phyloP scores from a whole-genome alignment of 2,113 vertebrate species.

The Cisticola juncidis region DNA sequence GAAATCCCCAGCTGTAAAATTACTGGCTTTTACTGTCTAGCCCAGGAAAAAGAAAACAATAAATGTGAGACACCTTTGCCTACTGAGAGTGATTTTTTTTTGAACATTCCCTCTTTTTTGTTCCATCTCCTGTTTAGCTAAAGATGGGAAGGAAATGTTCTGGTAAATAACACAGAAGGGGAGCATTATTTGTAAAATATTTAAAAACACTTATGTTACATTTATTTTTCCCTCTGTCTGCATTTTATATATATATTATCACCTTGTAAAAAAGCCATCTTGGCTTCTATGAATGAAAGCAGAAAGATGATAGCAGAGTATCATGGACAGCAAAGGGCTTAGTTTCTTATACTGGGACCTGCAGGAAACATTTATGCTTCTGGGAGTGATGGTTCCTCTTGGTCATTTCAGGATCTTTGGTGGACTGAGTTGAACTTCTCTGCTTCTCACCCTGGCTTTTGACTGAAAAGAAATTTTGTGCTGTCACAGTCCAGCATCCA shows the following conservation, averaged over 20 bases:
- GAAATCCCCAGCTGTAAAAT: not conserved
- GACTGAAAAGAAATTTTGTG: not conserved
- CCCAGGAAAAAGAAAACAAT: not conserved
- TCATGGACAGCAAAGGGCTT: not conserved
- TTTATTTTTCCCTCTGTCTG: not conserved
- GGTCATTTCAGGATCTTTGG: not conserved
- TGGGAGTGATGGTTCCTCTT: not conserved
- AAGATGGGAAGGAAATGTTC: not conserved
- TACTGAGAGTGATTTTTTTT: not conserved
- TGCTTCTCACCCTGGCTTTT: not conserved
- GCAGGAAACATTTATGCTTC: not conserved
- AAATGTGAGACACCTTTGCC: not conserved
- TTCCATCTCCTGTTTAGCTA: not conserved
- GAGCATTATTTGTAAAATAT: not conserved
- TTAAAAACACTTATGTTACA: not conserved
- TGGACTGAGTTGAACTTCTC: not conserved
- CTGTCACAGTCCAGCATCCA: not conserved
- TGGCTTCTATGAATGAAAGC: not conserved
- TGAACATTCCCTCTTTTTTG: not conserved
- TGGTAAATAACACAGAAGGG: not conserved
- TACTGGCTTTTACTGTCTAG: not conserved
- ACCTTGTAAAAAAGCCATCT: not conserved
- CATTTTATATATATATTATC: not conserved
- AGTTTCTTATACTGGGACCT: not conserved
- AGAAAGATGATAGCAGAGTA: not conserved